Conservation (phyloP, 1,140 invertebrate genomes). For the Acromyrmex echinatior region DNA sequence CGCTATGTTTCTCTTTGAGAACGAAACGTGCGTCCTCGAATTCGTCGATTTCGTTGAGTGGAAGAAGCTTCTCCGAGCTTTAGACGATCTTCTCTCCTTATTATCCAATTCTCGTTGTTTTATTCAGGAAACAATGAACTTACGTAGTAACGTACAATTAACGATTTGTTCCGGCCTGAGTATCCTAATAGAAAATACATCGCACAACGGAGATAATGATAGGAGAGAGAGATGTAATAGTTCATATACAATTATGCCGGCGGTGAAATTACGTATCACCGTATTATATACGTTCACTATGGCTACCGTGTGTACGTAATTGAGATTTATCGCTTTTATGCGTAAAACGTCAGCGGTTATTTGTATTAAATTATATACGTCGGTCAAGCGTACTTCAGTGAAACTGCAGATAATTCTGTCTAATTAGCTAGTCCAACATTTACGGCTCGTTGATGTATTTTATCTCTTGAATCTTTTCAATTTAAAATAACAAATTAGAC, state of each 20-base stretch:
- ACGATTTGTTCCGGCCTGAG: slow-evolving; percentile 14
- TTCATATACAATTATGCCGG: background rate
- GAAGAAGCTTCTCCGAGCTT: too few species aligned
- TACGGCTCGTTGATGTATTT: slow-evolving; percentile 6
- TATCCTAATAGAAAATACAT: slow-evolving; percentile 37
- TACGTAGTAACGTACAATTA: slow-evolving; percentile 19
- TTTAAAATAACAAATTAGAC: slow-evolving; percentile 4
- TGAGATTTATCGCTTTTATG: slow-evolving; percentile 35
- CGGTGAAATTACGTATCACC: background rate
- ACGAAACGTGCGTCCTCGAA: slow-evolving; percentile 8
- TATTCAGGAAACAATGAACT: slow-evolving; percentile 27
- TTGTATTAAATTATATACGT: background rate
- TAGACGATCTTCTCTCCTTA: background rate
- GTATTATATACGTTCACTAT: background rate
- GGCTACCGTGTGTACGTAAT: slow-evolving; percentile 6
- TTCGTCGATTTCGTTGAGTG: too few species aligned
- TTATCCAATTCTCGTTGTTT: slow-evolving; percentile 20
- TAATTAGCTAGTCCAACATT: background rate
- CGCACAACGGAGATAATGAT: background rate
- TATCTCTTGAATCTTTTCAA: slow-evolving; percentile 9
- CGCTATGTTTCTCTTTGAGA: background rate
- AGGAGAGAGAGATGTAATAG: slow-evolving; percentile 13
- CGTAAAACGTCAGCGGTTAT: background rate
- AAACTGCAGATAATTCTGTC: background rate
- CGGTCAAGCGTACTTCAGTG: background rate